phyloP scores from a whole-genome alignment of 2,113 vertebrate species.

The Anolis sagrei region DNA sequence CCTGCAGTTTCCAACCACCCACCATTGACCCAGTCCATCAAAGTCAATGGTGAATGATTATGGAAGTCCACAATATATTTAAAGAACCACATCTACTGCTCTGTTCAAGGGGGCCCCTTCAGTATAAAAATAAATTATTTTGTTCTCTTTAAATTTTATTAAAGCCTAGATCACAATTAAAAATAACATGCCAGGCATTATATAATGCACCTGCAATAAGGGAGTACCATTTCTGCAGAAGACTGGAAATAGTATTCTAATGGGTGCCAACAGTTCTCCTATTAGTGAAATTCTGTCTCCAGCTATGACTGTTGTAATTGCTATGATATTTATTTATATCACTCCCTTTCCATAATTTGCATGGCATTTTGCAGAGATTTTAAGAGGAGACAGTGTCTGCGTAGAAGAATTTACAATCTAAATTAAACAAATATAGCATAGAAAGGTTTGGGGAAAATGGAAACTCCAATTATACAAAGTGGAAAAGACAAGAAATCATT shows the following conservation, averaged over 20 bases:
- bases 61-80: not conserved
- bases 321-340: constrained; percentile 12
- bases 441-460: not conserved
- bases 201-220: not conserved
- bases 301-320: not conserved
- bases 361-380: not conserved
- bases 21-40: not conserved
- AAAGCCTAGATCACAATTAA: not conserved
- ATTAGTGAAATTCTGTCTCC: not conserved
- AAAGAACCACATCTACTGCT: not conserved
- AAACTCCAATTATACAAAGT: constrained; percentile 5
- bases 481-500: not conserved
- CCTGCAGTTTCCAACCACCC: too few species aligned
- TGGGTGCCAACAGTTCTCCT: not conserved
- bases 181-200: not conserved
- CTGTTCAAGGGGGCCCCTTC: not conserved
- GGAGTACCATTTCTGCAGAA: not conserved
- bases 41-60: not conserved
- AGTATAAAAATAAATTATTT: too few species aligned
- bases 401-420: not conserved
- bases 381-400: not conserved
- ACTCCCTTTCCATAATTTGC: not conserved
- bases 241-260: not conserved
- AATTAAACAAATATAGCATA: not conserved
- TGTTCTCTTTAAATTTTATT: not conserved